Conservation (phyloP, 2,113 vertebrate genomes). For the Sciurus niger region DNA sequence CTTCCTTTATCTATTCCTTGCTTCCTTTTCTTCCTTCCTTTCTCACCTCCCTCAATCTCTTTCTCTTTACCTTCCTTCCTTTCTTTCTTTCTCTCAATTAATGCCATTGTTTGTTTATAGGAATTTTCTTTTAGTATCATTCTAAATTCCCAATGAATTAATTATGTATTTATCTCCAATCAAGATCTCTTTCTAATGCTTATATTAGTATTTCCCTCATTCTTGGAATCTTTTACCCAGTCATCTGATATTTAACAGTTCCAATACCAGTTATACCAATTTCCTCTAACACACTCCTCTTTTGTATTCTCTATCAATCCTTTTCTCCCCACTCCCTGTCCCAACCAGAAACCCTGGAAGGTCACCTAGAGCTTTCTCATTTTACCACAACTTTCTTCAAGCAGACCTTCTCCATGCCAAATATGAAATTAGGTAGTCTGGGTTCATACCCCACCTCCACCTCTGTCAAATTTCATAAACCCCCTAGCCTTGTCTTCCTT, state of each 20-base stretch:
- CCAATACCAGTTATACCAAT: neutral
- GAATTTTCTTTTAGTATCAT: constrained; percentile 32
- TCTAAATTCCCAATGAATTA: constrained; percentile 43
- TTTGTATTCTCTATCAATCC: neutral
- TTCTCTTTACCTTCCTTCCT: neutral
- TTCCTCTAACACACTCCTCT: neutral
- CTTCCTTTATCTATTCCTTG: too few species aligned
- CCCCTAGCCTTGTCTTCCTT: neutral
- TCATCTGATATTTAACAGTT: neutral
- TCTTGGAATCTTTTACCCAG: neutral
- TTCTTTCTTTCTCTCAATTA: neutral
- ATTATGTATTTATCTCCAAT: constrained; percentile 2
- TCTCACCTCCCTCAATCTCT: fast-evolving
- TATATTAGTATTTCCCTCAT: neutral
- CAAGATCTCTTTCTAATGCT: neutral
- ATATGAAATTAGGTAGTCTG: neutral
- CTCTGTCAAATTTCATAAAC: neutral
- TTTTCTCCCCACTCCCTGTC: neutral
- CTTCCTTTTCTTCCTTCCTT: neutral
- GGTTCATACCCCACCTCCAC: neutral
- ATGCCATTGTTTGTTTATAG: neutral
- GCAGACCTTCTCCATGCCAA: neutral
- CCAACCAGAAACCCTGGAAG: neutral
- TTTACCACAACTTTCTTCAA: neutral
- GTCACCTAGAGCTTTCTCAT: neutral